Base-by-base conservation (phyloP, 2,113 vertebrate species). In the Lates calcarifer region DNA sequence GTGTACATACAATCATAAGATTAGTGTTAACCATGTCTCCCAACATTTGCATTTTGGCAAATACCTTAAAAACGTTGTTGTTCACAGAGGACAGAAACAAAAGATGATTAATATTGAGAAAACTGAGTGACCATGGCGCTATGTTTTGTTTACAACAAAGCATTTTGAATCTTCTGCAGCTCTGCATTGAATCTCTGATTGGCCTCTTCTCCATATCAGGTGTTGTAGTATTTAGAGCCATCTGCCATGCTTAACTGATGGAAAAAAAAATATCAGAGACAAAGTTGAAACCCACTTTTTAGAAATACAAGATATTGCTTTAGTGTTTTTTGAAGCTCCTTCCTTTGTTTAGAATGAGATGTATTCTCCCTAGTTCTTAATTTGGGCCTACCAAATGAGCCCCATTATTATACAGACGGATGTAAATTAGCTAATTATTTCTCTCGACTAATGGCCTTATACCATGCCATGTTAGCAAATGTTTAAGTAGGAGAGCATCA, bases 401-500 rank as follows among this genome's bases (percentile, higher is more conserved):
- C 81, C 63, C 80, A 88, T 91, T 92, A 91, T 83, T 75, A 91
- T 83, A 87, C 83, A 89, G 81, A 83, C 5, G 17, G 82, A 88
- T 88, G 77, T 57, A 90, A 89, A 91, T 91, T 79, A 87, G 70
- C 84, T 91, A 82, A 91, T 91, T 90, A 85, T 85, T 91, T 89
- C 84, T 72, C 64, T 57, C 37, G 53, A 56, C 71, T 83, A 82
- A 88, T 82, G 66, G 49, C 66, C 88, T 87, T 76, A 82, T 84
- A 75, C 57, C 63, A 87, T 62, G 68, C 58, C 45, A 37, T 77
- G 66, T 80, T 79, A 68, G 73, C 57, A 66, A 80, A 83, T 83
- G 15, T 74, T 74, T 45, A 64, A 55, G 70, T 24, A 51, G 33
- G 60, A 53, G 17, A 85, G 39, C 53, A 60, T 63, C 41, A 62